Base-by-base conservation (phyloP, 2,888 invertebrate genomes). In the Conomelus anceps region DNA sequence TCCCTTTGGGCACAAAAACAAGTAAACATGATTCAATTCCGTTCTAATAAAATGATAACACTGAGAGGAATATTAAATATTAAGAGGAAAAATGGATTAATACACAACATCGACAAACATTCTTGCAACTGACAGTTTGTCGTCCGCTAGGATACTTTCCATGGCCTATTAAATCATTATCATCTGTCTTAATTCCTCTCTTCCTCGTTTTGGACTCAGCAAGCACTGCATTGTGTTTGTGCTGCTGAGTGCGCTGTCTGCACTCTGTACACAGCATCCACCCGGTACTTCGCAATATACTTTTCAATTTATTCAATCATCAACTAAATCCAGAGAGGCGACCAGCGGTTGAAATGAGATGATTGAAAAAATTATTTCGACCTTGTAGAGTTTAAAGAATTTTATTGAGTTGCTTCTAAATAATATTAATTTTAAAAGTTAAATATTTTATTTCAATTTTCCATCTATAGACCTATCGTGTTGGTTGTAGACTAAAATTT, bases 101-200 rank as follows among this genome's bases (percentile, higher is more conserved):
- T 23, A 87, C 26, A 87, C n/a, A 63, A 63, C 63, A 63, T 63
- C 23, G 23, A 20, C 22, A 41, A 88, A 41, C 41, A 41, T 88
- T 88, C 22, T 7, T 23, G 84, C 88, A 85, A 85, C 88, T 84
- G 84, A 88, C 84, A 85, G 85, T 85, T 85, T 88, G 88, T 88
- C 88, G 88, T 88, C 88, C 88, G 88, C 88, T 88, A 88, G 26
- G 88, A 88, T 85, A 34, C 88, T 88, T 34, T 84, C 85, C 88
- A 88, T 24, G 29, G 88, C 88, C 88, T 22, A 84, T 85, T 84
- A 84, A 85, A 88, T 88, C 22, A 34, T 85, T 88, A 26, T 22
- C 86, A 86, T 86, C 24, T 63, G 63, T 63, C n/a, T 63, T 63
- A 63, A 63, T 63, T 63, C 63, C 63, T 63, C 63, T 63, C 63